Evolutionary conservation across 2,797 vertebrate genomes (phyloP).

Genomic region (Lagothrix lagotricha): DNA sequence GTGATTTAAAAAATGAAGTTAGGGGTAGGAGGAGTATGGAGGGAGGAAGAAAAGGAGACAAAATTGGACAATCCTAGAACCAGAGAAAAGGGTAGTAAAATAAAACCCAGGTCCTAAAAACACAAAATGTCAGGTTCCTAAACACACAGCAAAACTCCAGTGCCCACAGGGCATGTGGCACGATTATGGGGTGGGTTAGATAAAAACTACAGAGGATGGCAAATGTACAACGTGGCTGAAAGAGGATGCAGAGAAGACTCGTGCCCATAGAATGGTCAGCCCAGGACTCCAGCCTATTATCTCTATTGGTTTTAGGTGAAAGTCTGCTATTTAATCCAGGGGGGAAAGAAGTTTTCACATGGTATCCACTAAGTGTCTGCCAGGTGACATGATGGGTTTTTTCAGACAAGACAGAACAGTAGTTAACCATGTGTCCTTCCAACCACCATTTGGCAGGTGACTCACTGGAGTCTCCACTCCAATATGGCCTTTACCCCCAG

Average conservation of each 20-base stretch:
- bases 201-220: neutral
- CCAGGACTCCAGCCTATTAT: fast-evolving
- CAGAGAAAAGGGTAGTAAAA: neutral
- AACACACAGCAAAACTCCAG: neutral
- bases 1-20: neutral
- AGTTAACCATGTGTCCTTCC: neutral
- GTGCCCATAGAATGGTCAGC: neutral
- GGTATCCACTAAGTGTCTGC: neutral
- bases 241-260: neutral
- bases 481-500: neutral
- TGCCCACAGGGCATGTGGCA: too few species aligned
- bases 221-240: neutral
- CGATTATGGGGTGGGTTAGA: fast-evolving
- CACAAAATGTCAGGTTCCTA: neutral
- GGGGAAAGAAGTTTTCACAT: neutral
- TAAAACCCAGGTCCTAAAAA: neutral
- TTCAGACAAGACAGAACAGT: neutral
- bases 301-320: neutral
- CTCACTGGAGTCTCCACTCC: neutral
- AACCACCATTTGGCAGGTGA: too few species aligned
- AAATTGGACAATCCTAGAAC: neutral
- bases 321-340: neutral
- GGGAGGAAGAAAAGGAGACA: neutral
- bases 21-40: neutral
- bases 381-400: neutral